Percentiles rank a stretch among this genome's conserved stretches.
These are phyloP conservation scores for Sisyra terminalis DNA, from an alignment of 2,888 invertebrate species.

Conservation along the genomic window DNA sequence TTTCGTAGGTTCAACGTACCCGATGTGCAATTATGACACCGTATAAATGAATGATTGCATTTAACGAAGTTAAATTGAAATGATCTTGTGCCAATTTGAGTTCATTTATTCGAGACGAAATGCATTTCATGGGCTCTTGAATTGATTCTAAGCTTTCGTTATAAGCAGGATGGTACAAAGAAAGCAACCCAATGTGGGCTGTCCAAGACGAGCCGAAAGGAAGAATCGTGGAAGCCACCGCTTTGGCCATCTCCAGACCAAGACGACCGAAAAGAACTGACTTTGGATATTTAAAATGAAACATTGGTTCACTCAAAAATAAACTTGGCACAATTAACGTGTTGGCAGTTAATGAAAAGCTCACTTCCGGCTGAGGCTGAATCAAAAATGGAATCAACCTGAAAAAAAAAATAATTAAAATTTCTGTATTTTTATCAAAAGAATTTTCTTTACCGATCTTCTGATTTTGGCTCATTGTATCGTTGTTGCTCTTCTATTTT, in stretches of 20 bases:
- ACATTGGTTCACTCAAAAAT: conserved; percentile 25
- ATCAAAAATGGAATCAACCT: conserved; percentile 11
- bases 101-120: conserved; percentile 16
- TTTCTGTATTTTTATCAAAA: neutral
- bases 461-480: conserved; percentile 21
- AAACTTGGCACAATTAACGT: conserved; percentile 29
- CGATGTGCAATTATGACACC: conserved; percentile 23
- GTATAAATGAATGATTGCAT: conserved; percentile 20
- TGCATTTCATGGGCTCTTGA: conserved; percentile 15
- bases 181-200: conserved; percentile 25
- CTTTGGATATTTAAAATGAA: conserved; percentile 28
- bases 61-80: conserved; percentile 21
- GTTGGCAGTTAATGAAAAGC: conserved; percentile 28
- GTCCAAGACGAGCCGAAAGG: conserved; percentile 25
- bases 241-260: conserved; percentile 29
- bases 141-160: conserved; percentile 20
- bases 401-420: conserved; percentile 6
- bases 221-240: conserved; percentile 27
- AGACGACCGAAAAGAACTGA: conserved; percentile 31
- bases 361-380: conserved; percentile 17
- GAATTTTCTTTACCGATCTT: conserved; percentile 18
- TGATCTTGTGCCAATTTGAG: conserved; percentile 15
- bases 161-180: conserved; percentile 22
- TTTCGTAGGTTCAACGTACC: conserved; percentile 18
- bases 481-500: conserved; percentile 24